Percentiles rank a stretch among this genome's conserved stretches.
Conservation (phyloP, 2,797 vertebrate genomes). For the Champsocephalus gunnari region DNA sequence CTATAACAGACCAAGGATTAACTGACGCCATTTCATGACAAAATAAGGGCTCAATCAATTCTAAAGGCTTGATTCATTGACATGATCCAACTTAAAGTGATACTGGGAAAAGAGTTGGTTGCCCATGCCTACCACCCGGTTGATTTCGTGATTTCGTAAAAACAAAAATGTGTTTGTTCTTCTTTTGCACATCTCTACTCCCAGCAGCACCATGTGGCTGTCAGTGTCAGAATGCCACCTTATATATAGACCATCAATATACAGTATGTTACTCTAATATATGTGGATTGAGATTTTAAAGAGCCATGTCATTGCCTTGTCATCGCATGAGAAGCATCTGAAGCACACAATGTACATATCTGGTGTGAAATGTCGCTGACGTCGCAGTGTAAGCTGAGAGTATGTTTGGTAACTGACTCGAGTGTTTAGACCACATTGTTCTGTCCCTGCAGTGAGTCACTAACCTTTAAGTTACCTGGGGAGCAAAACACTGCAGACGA, state of each 20-base stretch:
- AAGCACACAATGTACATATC: constrained; percentile 22
- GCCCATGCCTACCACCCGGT: too few species aligned
- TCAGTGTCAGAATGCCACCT: background rate
- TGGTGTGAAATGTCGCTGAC: constrained; percentile 31
- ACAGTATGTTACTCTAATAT: background rate
- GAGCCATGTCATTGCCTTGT: background rate
- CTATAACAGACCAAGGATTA: too few species aligned
- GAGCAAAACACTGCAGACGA: constrained; percentile 32
- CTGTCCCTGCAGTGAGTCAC: constrained; percentile 54
- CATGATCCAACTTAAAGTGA: too few species aligned
- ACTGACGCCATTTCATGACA: too few species aligned
- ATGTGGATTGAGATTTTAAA: background rate
- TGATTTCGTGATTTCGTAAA: too few species aligned
- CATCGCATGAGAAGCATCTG: background rate
- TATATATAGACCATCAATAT: background rate
- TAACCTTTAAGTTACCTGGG: constrained; percentile 64
- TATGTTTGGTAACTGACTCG: constrained; percentile 59
- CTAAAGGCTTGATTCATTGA: too few species aligned
- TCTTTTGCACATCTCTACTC: too few species aligned
- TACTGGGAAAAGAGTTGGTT: too few species aligned
- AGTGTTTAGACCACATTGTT: constrained; percentile 63
- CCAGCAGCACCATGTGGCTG: background rate
- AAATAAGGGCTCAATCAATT: too few species aligned
- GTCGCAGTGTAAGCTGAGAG: constrained; percentile 62
- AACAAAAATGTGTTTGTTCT: too few species aligned